Percentiles rank a stretch among this genome's conserved stretches.
These are phyloP conservation scores for Sialia sialis DNA, from an alignment of 2,113 vertebrate genomes.

Conservation along the genomic window DNA sequence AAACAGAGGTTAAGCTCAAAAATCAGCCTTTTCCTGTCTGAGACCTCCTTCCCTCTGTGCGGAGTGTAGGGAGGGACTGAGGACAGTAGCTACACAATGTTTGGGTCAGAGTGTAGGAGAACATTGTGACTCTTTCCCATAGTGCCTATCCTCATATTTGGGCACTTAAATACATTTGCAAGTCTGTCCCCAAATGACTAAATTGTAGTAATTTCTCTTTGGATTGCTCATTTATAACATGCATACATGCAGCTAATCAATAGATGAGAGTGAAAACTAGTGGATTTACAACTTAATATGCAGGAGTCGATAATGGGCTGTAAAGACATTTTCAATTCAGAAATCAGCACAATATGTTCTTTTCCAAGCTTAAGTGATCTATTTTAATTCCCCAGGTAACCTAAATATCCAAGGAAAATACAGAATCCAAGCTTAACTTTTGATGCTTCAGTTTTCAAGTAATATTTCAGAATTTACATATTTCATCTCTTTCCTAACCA, in stretches of 20 bases:
- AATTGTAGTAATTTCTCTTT: constrained; percentile 44
- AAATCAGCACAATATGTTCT: constrained; percentile 50
- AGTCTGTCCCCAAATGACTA: constrained; percentile 11
- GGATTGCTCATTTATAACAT: constrained; percentile 56
- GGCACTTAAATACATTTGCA: neutral
- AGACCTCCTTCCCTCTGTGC: neutral
- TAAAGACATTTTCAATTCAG: constrained; percentile 28
- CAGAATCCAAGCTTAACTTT: constrained; percentile 25
- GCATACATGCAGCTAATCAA: constrained; percentile 61
- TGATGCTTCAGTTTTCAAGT: constrained; percentile 30
- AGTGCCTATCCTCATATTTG: neutral
- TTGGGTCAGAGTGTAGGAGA: neutral
- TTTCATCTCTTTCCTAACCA: neutral
- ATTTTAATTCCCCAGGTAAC: constrained; percentile 56
- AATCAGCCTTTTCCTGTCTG: neutral
- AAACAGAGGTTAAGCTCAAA: neutral
- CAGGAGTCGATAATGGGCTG: constrained; percentile 56
- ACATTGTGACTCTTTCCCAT: neutral
- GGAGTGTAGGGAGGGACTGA: neutral
- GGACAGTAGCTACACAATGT: neutral
- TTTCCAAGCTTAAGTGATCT: constrained; percentile 32
- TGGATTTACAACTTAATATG: constrained; percentile 68
- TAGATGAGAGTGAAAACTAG: constrained; percentile 58
- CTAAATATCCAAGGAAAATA: constrained; percentile 36
- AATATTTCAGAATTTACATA: neutral